phyloP scores from a whole-genome alignment of 2,797 vertebrate genomes.

The Bryconaethiops microstoma region DNA sequence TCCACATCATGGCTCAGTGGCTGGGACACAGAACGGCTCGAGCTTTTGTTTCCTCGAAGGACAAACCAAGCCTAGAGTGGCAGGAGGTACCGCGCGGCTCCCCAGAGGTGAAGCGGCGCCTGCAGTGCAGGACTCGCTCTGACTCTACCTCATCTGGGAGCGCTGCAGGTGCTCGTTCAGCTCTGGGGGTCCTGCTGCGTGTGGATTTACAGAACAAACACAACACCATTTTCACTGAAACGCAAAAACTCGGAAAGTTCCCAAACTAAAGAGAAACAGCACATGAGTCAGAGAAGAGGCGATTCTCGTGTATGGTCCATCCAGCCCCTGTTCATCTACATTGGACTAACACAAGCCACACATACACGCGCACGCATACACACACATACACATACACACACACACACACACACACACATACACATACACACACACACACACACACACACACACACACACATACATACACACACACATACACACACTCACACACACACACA shows the following conservation, averaged over 20 bases:
- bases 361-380: not conserved
- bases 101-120: conserved; percentile 66
- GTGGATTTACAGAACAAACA: conserved; percentile 65
- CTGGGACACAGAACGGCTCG: conserved; percentile 55
- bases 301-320: not conserved
- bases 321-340: conserved; percentile 4
- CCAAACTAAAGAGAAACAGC: not conserved
- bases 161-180: conserved; percentile 39
- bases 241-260: not conserved
- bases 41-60: conserved; percentile 56
- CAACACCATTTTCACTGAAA: conserved; percentile 47
- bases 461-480: too few relatives aligned
- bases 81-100: conserved; percentile 60
- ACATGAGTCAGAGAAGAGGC: not conserved
- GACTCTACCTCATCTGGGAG: conserved; percentile 54
- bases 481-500: too few relatives aligned
- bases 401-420: conserved; percentile 56
- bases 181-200: conserved; percentile 61
- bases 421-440: conserved; percentile 54
- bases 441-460: conserved; percentile 45
- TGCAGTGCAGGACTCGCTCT: conserved; percentile 14
- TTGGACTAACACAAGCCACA: not conserved
- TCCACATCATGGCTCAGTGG: conserved; percentile 61
- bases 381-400: conserved; percentile 50
- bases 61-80: conserved; percentile 63